Conservation (phyloP, 1,140 invertebrate species). For the Nymphalis io region DNA sequence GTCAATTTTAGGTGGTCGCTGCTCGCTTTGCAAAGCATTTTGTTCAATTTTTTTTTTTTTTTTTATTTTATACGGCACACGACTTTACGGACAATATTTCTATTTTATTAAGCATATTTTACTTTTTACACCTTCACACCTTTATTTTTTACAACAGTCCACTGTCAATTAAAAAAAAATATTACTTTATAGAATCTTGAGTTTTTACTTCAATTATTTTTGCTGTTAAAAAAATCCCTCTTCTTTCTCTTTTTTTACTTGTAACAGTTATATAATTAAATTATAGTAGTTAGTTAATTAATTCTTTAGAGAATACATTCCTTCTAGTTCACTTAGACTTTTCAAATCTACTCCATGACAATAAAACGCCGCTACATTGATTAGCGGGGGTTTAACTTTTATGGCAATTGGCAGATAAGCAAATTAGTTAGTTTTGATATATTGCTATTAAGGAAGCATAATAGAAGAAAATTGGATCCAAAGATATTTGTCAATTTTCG, state of each 20-base stretch:
- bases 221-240: neutral
- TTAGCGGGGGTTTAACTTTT: slow-evolving; percentile 29
- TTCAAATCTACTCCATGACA: slow-evolving; percentile 14
- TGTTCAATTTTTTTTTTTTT: slow-evolving; percentile 59
- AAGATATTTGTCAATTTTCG: too few species aligned
- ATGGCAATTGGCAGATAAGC: slow-evolving; percentile 13
- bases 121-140: slow-evolving; percentile 30
- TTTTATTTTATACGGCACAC: slow-evolving; percentile 45
- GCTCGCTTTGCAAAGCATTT: slow-evolving; percentile 79
- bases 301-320: too few species aligned
- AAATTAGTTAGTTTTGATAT: slow-evolving; percentile 22
- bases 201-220: neutral
- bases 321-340: slow-evolving; percentile 1
- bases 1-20: slow-evolving; percentile 76
- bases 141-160: slow-evolving; percentile 29
- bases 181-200: neutral
- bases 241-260: neutral
- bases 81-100: slow-evolving; percentile 40
- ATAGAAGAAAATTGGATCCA: neutral
- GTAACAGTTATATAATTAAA: neutral
- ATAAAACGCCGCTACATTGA: slow-evolving; percentile 37
- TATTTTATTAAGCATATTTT: slow-evolving; percentile 30
- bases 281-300: neutral
- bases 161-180: slow-evolving; percentile 13
- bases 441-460: slow-evolving; percentile 8